Evolutionary conservation across 2,797 vertebrate genomes (phyloP).

Genomic region (Coracias cyanogaster): DNA sequence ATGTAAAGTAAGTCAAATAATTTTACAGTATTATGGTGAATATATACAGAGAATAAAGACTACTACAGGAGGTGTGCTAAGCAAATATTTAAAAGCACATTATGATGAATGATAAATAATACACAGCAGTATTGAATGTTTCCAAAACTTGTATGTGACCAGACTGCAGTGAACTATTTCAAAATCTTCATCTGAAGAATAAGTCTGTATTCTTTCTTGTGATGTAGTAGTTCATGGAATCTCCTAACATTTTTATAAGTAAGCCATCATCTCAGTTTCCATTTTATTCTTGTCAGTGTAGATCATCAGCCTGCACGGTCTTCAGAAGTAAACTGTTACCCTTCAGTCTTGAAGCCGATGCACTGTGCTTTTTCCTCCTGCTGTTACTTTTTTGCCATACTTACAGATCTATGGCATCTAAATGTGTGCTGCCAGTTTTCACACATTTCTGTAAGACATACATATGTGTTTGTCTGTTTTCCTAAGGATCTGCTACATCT

Average conservation of each 20-base stretch:
- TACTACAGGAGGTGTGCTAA: neutral
- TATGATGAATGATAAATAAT: neutral
- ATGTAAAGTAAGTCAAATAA: neutral
- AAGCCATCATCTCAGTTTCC: neutral
- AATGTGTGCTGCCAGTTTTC: neutral
- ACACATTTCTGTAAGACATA: neutral
- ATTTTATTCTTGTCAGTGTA: neutral
- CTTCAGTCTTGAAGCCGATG: neutral
- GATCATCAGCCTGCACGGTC: neutral
- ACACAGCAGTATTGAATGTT: neutral
- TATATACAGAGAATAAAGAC: neutral
- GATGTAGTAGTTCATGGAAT: neutral
- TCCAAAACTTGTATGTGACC: neutral
- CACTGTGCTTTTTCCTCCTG: neutral
- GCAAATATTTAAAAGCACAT: neutral
- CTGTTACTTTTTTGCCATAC: accelerated
- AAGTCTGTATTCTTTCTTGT: neutral
- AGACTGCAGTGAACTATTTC: neutral
- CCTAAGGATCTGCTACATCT: neutral
- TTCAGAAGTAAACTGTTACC: neutral
- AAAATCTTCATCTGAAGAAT: neutral
- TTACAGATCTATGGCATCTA: neutral
- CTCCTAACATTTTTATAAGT: neutral
- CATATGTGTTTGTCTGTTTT: accelerated
- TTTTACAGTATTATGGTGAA: neutral